Percentiles rank a stretch among this genome's conserved stretches.
Conservation (phyloP, 1,140 invertebrate species). For the Diploscapter pachys region DNA sequence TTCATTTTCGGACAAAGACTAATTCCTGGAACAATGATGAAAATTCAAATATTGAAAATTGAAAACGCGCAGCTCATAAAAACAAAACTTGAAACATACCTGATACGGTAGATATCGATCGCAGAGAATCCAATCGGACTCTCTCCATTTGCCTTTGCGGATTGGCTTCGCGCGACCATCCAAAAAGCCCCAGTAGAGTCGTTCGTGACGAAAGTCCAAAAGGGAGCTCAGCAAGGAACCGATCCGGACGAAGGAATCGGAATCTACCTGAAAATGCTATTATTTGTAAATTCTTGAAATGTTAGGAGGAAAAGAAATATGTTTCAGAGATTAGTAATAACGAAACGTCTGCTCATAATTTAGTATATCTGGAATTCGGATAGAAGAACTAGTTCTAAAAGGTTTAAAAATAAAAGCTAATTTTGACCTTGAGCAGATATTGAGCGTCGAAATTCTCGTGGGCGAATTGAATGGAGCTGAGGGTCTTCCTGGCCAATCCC, state of each 20-base stretch:
- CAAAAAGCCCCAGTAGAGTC: slow-evolving; percentile 57
- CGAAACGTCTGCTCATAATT: too few species aligned
- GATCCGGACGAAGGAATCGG: slow-evolving; percentile 53
- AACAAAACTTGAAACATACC: slow-evolving; percentile 25
- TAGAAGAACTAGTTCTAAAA: too few species aligned
- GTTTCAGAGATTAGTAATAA: too few species aligned
- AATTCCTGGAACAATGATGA: too few species aligned
- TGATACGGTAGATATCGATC: slow-evolving; percentile 93
- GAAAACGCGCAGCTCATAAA: slow-evolving; percentile 6
- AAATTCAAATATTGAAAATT: too few species aligned
- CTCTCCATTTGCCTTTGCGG: slow-evolving; percentile 70
- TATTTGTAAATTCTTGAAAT: not conserved
- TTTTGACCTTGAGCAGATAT: slow-evolving; percentile 46
- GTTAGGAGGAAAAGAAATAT: too few species aligned
- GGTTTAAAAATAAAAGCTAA: not conserved
- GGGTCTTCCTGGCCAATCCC: slow-evolving; percentile 47
- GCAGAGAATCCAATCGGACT: slow-evolving; percentile 81
- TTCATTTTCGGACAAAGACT: too few species aligned
- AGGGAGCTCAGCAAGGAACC: slow-evolving; percentile 47
- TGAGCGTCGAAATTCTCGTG: slow-evolving; percentile 44
- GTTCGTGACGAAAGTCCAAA: slow-evolving; percentile 50
- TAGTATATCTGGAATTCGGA: too few species aligned
- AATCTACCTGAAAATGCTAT: slow-evolving; percentile 36
- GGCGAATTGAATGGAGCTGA: slow-evolving; percentile 35
- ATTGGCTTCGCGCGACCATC: slow-evolving; percentile 56